These are phyloP conservation scores for Epirrita christyi DNA, from an alignment of 2,888 invertebrate species.

Conservation along the genomic window DNA sequence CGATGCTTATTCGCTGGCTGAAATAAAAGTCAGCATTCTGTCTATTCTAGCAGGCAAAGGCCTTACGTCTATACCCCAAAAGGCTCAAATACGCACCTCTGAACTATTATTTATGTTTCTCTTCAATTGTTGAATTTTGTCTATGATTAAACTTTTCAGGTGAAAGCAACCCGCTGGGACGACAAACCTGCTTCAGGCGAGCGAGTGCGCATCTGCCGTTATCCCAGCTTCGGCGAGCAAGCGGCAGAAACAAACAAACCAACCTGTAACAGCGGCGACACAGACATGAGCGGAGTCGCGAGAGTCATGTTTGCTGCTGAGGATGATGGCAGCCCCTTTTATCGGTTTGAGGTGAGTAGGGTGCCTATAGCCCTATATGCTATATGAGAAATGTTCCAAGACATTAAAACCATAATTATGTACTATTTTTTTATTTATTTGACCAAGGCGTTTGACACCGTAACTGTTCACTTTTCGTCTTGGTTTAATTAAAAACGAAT, in stretches of 20 bases:
- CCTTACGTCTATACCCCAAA: no score
- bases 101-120: no score
- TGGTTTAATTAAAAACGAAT: not conserved
- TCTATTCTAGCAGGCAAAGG: no score
- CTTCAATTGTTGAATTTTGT: no score
- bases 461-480: not conserved
- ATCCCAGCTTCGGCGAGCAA: constrained; percentile 37
- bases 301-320: constrained; percentile 63
- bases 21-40: no score
- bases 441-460: not conserved
- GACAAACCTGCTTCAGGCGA: constrained; percentile 66
- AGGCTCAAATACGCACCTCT: no score
- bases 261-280: constrained; percentile 55
- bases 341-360: constrained; percentile 61
- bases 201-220: constrained; percentile 63
- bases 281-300: constrained; percentile 63
- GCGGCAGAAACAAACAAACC: constrained; percentile 16
- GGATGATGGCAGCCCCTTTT: constrained; percentile 52
- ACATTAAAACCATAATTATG: no score
- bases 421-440: not conserved
- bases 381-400: not conserved
- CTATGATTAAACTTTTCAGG: constrained; percentile 44
- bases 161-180: constrained; percentile 77
- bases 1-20: no score
- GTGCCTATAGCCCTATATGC: not conserved